phyloP scores from a whole-genome alignment of 2,113 vertebrate genomes.

The Proteles cristata region DNA sequence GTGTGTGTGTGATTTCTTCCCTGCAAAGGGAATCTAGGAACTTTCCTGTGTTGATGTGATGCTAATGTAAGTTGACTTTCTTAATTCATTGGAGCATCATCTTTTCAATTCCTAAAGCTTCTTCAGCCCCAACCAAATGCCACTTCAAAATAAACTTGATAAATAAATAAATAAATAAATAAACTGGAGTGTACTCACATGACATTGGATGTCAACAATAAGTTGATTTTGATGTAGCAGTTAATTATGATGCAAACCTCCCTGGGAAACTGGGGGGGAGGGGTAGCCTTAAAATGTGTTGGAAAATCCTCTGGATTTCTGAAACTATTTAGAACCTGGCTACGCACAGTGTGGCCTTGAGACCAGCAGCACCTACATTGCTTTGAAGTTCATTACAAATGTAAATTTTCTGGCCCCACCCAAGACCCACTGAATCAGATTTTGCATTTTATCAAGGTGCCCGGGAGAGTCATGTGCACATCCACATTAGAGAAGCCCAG shows the following conservation, averaged over 20 bases:
- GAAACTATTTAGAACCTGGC: neutral
- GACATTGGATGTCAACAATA: neutral
- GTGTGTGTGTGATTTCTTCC: neutral
- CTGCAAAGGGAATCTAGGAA: neutral
- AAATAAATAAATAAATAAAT: too few relatives aligned
- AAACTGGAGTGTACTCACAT: neutral
- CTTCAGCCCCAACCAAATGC: neutral
- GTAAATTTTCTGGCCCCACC: neutral
- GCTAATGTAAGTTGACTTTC: neutral
- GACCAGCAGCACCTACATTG: fast-evolving
- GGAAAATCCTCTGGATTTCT: neutral
- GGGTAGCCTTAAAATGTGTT: neutral
- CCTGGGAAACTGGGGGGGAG: neutral
- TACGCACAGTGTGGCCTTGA: neutral
- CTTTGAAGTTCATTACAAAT: neutral
- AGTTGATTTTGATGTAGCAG: neutral
- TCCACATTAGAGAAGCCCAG: neutral
- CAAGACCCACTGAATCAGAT: too few relatives aligned
- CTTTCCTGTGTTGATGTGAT: neutral
- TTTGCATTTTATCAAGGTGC: neutral
- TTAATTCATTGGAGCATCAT: neutral
- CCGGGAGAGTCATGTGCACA: neutral
- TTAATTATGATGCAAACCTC: neutral
- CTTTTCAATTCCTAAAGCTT: neutral
- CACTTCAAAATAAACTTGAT: neutral